phyloP scores from a whole-genome alignment of 1,140 invertebrate species.

The Sycophila sp. region DNA sequence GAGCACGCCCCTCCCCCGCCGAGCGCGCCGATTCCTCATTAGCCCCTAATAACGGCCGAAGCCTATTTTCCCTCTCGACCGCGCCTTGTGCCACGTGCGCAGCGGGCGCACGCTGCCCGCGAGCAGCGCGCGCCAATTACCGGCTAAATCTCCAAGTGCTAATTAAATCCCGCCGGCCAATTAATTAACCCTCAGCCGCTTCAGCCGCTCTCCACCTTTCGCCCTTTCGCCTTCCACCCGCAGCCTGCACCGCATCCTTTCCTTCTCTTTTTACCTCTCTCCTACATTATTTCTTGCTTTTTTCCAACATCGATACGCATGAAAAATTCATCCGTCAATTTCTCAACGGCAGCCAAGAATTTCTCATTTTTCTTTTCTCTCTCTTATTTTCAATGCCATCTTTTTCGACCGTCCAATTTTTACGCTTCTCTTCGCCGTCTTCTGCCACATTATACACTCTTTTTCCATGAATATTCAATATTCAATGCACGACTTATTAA shows the following conservation, averaged over 20 bases:
- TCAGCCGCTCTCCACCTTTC: neutral
- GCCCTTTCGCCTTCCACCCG: neutral
- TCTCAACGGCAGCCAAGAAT: conserved; percentile 42
- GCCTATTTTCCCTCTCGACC: too few relatives aligned
- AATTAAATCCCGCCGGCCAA: conserved; percentile 52
- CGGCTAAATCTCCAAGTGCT: conserved; percentile 50
- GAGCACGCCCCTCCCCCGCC: conserved; percentile 34
- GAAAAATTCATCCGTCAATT: conserved; percentile 48
- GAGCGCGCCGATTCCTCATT: neutral
- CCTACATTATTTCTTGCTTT: neutral
- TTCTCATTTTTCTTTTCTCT: conserved; percentile 4
- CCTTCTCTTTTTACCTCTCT: neutral
- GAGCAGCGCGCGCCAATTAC: conserved; percentile 53
- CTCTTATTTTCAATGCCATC: neutral
- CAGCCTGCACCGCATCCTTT: neutral
- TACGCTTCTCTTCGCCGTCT: conserved; percentile 35
- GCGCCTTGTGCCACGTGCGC: conserved; percentile 47
- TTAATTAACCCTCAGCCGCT: conserved; percentile 48
- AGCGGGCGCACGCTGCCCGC: conserved; percentile 54
- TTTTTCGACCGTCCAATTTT: conserved; percentile 10
- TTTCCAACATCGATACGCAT: conserved; percentile 1
- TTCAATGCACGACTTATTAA: conserved; percentile 44
- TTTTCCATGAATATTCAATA: conserved; percentile 35
- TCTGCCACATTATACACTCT: conserved; percentile 14
- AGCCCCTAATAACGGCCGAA: neutral